Base-by-base conservation (phyloP, 2,797 vertebrate species). In the Peromyscus aztecus region DNA sequence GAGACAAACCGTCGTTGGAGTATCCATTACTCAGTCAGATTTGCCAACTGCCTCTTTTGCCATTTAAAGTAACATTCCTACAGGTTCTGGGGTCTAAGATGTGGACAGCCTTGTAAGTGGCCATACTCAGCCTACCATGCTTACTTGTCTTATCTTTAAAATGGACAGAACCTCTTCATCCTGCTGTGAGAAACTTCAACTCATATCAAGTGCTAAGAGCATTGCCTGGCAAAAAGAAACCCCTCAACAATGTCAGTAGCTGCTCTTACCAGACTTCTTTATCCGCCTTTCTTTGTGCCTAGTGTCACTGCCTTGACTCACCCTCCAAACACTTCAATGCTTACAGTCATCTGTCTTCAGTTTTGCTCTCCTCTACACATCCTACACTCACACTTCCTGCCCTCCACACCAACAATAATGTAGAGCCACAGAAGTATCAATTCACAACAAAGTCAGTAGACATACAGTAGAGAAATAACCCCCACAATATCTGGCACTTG, bases 181-280 rank as follows among this genome's bases (percentile, higher is more conserved):
- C 10, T 9, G 7, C 49, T 92, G 10, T 87, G 46, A 94, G 61
- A 94, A 94, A 57, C 83, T 37, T 77, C 37, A 63, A 91, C 55
- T 87, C 31, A n/a, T n/a, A 73, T 29, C n/a, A 71, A 82, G 29
- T 57, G 12, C 17, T 81, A 77, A 94, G 77, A 95, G 17, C 0
- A 3, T n/a, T 95, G 29, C 31, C 34, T 46, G 16, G 27, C n/a
- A 87, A 49, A 75, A 88, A 92, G 85, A 77, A 97, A 89, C 59
- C 46, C n/a, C 19, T 92, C 81, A 84, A 27, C 34, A 89, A 78
- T 40, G 43, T 76, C 34, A 87, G 37, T 23, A 49, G 69, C 23
- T 85, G 14, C 37, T 83, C 77, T 86, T 37, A 55, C 9, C 14
- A 21, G 59, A 67, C 40, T 76, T 81, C 31, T 81, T 92, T 63